Percentiles rank a stretch among this genome's conserved stretches.
These are phyloP conservation scores for Perca schrenkii DNA, from an alignment of 2,113 vertebrate genomes.

Conservation along the genomic window DNA sequence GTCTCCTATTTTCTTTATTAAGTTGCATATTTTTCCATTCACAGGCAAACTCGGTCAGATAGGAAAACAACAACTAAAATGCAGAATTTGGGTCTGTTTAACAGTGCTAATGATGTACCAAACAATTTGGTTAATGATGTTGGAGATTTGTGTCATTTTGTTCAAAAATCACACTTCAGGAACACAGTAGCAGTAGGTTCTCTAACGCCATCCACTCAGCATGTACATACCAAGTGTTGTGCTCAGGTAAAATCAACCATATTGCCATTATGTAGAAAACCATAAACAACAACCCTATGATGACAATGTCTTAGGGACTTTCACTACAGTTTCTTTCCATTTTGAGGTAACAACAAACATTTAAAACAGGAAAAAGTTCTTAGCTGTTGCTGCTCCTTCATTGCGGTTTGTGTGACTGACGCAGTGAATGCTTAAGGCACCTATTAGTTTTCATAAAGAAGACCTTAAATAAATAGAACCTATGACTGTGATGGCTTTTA, in stretches of 20 bases:
- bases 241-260: slow-evolving; percentile 1
- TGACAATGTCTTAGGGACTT: background rate
- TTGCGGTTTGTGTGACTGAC: slow-evolving; percentile 1
- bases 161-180: slow-evolving; percentile 58
- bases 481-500: background rate
- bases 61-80: slow-evolving; percentile 38
- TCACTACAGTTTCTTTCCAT: background rate
- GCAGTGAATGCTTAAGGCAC: slow-evolving; percentile 12
- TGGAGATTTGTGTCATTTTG: background rate
- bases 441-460: background rate
- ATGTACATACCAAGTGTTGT: slow-evolving; percentile 19
- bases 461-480: slow-evolving; percentile 3
- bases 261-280: slow-evolving; percentile 19
- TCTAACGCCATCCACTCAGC: background rate
- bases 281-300: background rate
- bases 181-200: slow-evolving; percentile 39
- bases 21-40: slow-evolving; percentile 41
- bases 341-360: slow-evolving; percentile 37
- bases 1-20: slow-evolving; percentile 70
- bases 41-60: slow-evolving; percentile 60
- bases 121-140: background rate
- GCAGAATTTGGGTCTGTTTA: slow-evolving; percentile 22
- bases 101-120: slow-evolving; percentile 4
- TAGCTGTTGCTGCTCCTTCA: background rate
- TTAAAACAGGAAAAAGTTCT: slow-evolving; percentile 18